Evolutionary conservation across 2,797 vertebrate species (phyloP).

Genomic region (Chelonia mydas): DNA sequence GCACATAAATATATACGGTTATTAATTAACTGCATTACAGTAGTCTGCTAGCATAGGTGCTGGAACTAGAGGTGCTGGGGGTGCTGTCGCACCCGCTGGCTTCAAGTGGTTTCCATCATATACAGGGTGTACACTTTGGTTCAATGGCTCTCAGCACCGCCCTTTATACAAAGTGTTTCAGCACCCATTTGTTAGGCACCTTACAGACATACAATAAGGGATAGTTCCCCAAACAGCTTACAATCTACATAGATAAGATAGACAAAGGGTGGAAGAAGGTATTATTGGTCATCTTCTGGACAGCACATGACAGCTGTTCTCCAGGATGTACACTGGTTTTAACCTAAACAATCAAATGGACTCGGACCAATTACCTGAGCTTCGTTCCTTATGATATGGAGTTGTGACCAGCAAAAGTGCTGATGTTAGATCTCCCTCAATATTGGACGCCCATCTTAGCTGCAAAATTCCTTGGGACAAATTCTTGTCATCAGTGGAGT

Average conservation of each 20-base stretch:
- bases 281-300: neutral
- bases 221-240: neutral
- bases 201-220: neutral
- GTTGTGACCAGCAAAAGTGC: neutral
- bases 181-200: neutral
- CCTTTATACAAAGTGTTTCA: rapidly evolving
- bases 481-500: neutral
- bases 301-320: neutral
- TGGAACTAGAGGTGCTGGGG: no score
- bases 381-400: neutral
- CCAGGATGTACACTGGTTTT: neutral
- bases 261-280: neutral
- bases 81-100: no score
- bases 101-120: no score
- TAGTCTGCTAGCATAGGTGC: neutral
- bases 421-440: neutral
- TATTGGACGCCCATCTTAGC: neutral
- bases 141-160: no score
- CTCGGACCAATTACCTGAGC: neutral
- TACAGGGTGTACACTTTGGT: no score
- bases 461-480: neutral
- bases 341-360: neutral
- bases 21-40: neutral
- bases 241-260: neutral
- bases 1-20: neutral